phyloP scores from a whole-genome alignment of 2,113 vertebrate species.

The Alethe diademata region DNA sequence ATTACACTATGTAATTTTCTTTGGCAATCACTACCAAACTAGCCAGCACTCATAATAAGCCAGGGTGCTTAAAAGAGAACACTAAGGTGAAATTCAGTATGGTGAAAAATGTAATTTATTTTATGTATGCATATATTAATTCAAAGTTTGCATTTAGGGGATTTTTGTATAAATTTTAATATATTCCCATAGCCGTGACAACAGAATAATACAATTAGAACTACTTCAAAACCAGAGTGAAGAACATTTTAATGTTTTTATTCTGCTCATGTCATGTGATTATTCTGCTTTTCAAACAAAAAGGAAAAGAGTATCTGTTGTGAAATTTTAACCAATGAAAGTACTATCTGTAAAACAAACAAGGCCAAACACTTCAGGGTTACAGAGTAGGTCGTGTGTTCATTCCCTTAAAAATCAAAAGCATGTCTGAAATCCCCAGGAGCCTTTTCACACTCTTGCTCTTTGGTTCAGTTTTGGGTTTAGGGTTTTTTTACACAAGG shows the following conservation, averaged over 20 bases:
- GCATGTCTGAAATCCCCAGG: neutral
- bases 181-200: neutral
- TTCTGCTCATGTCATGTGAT: neutral
- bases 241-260: neutral
- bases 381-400: neutral
- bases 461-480: neutral
- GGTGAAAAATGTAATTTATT: neutral
- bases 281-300: neutral
- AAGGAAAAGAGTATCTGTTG: neutral
- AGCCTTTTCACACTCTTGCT: neutral
- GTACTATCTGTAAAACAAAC: neutral
- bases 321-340: neutral
- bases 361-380: neutral
- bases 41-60: neutral
- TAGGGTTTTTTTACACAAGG: neutral
- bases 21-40: neutral
- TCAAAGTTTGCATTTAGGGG: neutral
- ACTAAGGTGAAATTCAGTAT: neutral
- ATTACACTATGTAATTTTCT: neutral
- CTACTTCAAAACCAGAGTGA: neutral
- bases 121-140: neutral
- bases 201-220: neutral
- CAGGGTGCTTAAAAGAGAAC: neutral
- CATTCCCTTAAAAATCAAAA: constrained; percentile 3
- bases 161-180: neutral